Percentiles rank a stretch among this genome's conserved stretches.
Evolutionary conservation across 2,113 vertebrate species (phyloP).

Genomic region (Terrapene triunguis): DNA sequence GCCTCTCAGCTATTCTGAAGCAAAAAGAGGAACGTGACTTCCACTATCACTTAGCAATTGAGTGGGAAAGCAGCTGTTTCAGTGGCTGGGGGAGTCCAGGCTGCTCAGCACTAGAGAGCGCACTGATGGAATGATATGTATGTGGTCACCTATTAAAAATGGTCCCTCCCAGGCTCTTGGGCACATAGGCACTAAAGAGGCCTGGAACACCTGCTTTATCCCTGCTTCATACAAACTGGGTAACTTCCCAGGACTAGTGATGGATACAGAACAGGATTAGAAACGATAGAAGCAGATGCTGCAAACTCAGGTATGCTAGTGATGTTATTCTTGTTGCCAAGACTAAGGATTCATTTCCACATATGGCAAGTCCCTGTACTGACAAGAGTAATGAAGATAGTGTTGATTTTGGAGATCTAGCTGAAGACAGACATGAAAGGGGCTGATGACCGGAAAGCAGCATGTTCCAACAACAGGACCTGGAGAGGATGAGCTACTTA

Average conservation of each 20-base stretch:
- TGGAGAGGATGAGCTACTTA: background rate
- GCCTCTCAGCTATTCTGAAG: background rate
- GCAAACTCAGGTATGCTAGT: background rate
- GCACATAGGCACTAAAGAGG: background rate
- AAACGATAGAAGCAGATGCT: background rate
- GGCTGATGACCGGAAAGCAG: background rate
- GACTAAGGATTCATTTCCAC: background rate
- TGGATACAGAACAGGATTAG: background rate
- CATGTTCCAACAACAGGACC: background rate
- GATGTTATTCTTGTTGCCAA: rapidly evolving
- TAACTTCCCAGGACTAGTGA: rapidly evolving
- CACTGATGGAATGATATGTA: background rate
- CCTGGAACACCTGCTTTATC: background rate
- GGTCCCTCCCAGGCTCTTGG: background rate
- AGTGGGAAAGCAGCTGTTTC: background rate
- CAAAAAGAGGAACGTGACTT: background rate
- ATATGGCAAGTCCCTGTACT: background rate
- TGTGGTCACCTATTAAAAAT: background rate
- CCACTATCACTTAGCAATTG: background rate
- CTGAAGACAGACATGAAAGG: background rate
- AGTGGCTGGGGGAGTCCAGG: background rate
- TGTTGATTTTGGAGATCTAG: background rate
- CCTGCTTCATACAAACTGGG: background rate
- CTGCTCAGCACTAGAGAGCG: background rate
- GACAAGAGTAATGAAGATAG: background rate